phyloP scores from a whole-genome alignment of 2,888 invertebrate genomes.

The Drosophila suboccidentalis region DNA sequence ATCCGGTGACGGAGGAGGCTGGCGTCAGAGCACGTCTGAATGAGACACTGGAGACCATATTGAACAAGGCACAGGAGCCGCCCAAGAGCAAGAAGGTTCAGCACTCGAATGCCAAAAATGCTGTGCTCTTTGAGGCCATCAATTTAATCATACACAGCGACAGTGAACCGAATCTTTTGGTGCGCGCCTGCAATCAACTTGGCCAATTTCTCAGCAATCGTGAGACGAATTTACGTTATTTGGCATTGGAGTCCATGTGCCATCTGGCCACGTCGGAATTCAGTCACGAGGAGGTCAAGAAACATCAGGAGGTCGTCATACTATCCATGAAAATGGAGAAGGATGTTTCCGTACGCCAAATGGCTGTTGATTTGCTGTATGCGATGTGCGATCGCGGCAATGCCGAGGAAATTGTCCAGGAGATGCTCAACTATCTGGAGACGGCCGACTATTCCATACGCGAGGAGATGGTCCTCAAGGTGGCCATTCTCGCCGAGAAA shows the following conservation, averaged over 20 bases:
- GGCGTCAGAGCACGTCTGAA: constrained; percentile 98
- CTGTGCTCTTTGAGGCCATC: constrained; percentile 99
- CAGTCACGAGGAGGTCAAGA: constrained; percentile 99
- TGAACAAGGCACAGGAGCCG: constrained; percentile 99
- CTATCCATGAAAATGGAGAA: constrained; percentile 99
- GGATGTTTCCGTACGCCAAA: constrained; percentile 98
- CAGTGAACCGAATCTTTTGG: constrained; percentile 97
- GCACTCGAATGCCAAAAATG: constrained; percentile 99
- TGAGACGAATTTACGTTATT: constrained; percentile 98
- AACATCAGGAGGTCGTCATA: constrained; percentile 99
- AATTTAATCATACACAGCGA: constrained; percentile 99
- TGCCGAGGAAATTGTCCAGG: constrained; percentile 99
- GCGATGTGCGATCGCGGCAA: constrained; percentile 99
- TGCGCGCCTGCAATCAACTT: constrained; percentile 99
- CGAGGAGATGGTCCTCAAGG: constrained; percentile 99
- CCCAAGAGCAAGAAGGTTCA: constrained; percentile 99
- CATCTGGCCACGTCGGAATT: constrained; percentile 99
- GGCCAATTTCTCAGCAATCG: constrained; percentile 99
- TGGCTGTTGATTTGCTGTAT: constrained; percentile 98
- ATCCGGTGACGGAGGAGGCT: constrained; percentile 98
- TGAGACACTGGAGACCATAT: constrained; percentile 98
- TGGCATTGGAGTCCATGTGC: constrained; percentile 99
- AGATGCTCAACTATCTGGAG: constrained; percentile 99
- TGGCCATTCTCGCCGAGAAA: constrained; percentile 99
- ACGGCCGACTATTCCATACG: constrained; percentile 99